These are phyloP conservation scores for Sebastiscus tertius DNA, from an alignment of 2,797 vertebrate species.

Conservation along the genomic window DNA sequence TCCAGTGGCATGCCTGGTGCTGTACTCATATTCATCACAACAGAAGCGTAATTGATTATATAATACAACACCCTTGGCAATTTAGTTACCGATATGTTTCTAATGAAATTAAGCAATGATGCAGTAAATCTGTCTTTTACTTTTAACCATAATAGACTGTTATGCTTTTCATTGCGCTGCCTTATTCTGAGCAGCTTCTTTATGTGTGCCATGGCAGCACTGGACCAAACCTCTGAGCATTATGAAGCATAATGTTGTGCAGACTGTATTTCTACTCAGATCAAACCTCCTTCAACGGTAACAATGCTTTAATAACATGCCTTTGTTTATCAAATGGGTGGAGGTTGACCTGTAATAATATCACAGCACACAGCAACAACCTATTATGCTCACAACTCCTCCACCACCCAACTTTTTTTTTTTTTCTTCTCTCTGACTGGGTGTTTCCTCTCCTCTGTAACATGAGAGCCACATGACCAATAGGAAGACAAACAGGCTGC, in stretches of 20 bases:
- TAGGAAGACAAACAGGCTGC: slow-evolving; percentile 43
- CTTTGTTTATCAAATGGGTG: slow-evolving; percentile 49
- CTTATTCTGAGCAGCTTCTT: no score
- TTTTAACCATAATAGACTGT: no score
- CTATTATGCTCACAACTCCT: slow-evolving; percentile 6
- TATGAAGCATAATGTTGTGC: background rate
- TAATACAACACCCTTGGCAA: no score
- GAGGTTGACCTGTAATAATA: slow-evolving; percentile 24
- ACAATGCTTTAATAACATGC: background rate
- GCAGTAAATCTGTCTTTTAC: no score
- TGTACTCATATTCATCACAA: no score
- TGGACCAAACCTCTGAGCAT: no score
- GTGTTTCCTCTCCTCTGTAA: slow-evolving; percentile 53
- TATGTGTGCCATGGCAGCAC: rapidly evolving
- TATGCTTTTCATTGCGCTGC: no score
- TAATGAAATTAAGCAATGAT: no score
- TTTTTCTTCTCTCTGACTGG: slow-evolving; percentile 22
- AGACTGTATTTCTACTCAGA: background rate
- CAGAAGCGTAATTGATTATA: no score
- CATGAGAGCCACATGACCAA: slow-evolving; percentile 63
- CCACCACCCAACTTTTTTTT: slow-evolving; percentile 11
- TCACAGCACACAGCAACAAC: background rate
- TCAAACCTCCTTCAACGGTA: background rate
- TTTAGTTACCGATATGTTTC: no score
- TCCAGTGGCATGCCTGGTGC: no score